Conservation (phyloP, 2,797 vertebrate genomes). For the Amniataba percoides region DNA sequence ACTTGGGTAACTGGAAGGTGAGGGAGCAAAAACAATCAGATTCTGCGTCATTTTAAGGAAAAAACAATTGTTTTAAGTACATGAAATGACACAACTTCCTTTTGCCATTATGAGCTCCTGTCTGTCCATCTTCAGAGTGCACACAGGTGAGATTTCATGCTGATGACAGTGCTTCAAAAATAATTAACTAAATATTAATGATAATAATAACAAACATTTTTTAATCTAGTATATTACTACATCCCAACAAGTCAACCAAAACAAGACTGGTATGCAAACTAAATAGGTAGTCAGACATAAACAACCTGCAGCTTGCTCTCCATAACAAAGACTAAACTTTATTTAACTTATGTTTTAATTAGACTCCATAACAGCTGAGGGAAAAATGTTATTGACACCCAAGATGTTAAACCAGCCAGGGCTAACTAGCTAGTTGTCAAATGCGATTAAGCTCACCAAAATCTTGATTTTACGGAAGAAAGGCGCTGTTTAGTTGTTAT, state of each 20-base stretch:
- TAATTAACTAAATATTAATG: background rate
- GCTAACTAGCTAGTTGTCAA: conserved; percentile 44
- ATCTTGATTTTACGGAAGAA: conserved; percentile 1
- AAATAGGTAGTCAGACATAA: background rate
- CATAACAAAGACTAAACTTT: background rate
- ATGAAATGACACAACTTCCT: conserved; percentile 11
- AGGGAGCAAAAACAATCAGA: background rate
- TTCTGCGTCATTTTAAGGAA: too few relatives aligned
- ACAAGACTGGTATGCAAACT: conserved; percentile 5
- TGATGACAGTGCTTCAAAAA: conserved; percentile 17
- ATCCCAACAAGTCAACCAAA: conserved; percentile 5
- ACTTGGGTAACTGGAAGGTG: background rate
- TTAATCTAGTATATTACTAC: background rate
- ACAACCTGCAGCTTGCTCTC: background rate
- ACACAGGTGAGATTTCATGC: background rate
- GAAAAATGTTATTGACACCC: conserved; percentile 10
- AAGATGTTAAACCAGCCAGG: conserved; percentile 46
- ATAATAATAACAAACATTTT: background rate
- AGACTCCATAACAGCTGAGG: background rate
- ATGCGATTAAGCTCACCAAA: conserved; percentile 37
- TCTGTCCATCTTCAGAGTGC: conserved; percentile 13
- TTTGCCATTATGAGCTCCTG: background rate
- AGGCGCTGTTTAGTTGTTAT: background rate
- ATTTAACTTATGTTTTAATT: background rate
- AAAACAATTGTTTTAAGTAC: background rate